Conservation (phyloP, 2,888 invertebrate genomes). For the Coremacera marginata region DNA sequence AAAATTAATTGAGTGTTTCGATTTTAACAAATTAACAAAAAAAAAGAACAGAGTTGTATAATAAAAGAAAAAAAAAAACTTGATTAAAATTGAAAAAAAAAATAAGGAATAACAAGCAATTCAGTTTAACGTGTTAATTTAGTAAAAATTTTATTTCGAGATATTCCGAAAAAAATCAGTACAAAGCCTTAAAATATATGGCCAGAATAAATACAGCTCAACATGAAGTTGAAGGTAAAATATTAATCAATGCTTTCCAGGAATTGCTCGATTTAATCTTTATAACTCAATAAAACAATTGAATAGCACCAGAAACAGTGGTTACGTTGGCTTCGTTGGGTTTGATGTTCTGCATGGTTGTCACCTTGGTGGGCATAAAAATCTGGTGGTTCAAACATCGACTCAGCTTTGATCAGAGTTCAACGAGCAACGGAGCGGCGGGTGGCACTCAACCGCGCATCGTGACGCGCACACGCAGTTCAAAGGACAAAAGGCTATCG, state of each 20-base stretch:
- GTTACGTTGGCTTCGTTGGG: conserved; percentile 43
- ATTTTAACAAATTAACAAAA: background rate
- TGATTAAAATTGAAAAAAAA: background rate
- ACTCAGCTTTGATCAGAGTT: conserved; percentile 58
- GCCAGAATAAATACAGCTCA: background rate
- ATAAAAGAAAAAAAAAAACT: background rate
- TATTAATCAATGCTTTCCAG: background rate
- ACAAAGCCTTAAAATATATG: background rate
- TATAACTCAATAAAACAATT: background rate
- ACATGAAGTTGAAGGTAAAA: conserved; percentile 3
- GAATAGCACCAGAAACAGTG: background rate
- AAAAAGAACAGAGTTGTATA: background rate
- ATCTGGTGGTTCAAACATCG: conserved; percentile 71
- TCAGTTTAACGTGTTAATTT: background rate
- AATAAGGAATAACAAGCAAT: no score
- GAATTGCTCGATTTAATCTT: background rate
- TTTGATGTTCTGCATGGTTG: conserved; percentile 58
- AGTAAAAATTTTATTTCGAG: no score
- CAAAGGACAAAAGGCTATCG: conserved; percentile 48
- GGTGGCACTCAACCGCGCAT: conserved; percentile 43
- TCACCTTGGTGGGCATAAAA: conserved; percentile 68
- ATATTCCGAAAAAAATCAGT: no score
- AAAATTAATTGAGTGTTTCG: conserved; percentile 3
- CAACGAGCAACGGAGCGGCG: conserved; percentile 47
- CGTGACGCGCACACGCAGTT: conserved; percentile 41